A percentile compares a stretch with the other conserved stretches of the same genome.
Conservation (phyloP, 2,797 vertebrate genomes). For the Pampus argenteus region DNA sequence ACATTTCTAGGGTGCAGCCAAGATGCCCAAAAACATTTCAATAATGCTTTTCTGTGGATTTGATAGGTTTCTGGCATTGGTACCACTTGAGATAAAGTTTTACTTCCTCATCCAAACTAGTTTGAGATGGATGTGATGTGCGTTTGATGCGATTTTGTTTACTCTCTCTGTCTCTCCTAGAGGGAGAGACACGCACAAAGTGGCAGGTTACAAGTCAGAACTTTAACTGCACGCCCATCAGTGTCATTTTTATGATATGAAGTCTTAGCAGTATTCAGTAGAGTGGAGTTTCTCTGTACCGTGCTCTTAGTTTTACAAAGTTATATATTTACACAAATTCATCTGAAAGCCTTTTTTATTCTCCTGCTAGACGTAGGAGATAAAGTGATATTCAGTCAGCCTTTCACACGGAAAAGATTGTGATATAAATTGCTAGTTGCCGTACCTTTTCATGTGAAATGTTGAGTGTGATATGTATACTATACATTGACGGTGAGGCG, state of each 20-base stretch:
- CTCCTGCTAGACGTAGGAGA: conserved; percentile 53
- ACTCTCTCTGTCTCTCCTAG: conserved; percentile 63
- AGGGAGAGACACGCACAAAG: conserved; percentile 66
- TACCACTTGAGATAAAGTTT: conserved; percentile 79
- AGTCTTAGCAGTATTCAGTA: conserved; percentile 42
- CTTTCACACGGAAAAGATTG: conserved; percentile 69
- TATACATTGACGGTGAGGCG: conserved; percentile 69
- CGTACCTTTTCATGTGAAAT: conserved; percentile 55
- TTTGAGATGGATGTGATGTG: conserved; percentile 78
- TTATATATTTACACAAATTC: conserved; percentile 62
- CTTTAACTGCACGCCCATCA: conserved; percentile 60
- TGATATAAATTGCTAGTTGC: conserved; percentile 63
- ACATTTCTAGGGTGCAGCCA: conserved; percentile 78
- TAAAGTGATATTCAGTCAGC: conserved; percentile 68
- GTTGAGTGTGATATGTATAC: conserved; percentile 66
- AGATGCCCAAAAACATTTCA: conserved; percentile 83
- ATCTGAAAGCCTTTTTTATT: conserved; percentile 65
- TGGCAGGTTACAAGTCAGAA: conserved; percentile 71
- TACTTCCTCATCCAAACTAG: conserved; percentile 71
- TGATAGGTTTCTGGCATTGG: conserved; percentile 81
- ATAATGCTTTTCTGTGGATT: conserved; percentile 80
- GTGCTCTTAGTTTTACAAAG: conserved; percentile 65
- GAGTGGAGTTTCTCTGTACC: conserved; percentile 52
- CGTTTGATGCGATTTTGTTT: conserved; percentile 82
- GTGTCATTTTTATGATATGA: conserved; percentile 58